These are phyloP conservation scores for Oriolus oriolus DNA, from an alignment of 2,113 vertebrate genomes.

Conservation along the genomic window DNA sequence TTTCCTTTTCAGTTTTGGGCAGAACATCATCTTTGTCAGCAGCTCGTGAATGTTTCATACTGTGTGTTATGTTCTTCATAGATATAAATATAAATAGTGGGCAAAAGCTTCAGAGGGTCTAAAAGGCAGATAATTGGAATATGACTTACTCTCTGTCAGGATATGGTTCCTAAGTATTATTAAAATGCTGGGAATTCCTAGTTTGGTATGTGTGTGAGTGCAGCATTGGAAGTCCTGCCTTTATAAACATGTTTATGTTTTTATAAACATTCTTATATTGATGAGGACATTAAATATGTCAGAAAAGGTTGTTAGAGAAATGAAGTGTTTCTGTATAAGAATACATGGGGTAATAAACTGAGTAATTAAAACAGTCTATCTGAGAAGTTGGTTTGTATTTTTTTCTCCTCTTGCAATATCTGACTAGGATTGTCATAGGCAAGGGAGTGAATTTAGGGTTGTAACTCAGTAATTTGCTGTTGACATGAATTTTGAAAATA, in stretches of 20 bases:
- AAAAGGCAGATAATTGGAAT: neutral
- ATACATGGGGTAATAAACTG: neutral
- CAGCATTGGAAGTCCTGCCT: neutral
- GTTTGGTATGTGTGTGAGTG: neutral
- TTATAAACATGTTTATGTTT: neutral
- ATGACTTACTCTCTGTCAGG: neutral
- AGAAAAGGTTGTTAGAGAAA: neutral
- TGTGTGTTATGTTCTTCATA: neutral
- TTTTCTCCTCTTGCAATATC: neutral
- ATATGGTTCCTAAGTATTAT: neutral
- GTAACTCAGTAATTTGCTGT: neutral
- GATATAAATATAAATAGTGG: neutral
- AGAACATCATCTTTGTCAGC: neutral
- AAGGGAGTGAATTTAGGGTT: neutral
- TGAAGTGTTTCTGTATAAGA: neutral
- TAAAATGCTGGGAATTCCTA: neutral
- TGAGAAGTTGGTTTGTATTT: neutral
- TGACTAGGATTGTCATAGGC: neutral
- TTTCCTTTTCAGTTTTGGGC: neutral
- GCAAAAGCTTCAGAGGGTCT: neutral
- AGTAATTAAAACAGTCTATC: neutral
- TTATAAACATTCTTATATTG: neutral
- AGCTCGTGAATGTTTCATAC: neutral
- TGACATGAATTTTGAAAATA: neutral
- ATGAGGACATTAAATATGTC: neutral